Conservation (phyloP, 2,888 invertebrate species). For the Stegophylla sp. region DNA sequence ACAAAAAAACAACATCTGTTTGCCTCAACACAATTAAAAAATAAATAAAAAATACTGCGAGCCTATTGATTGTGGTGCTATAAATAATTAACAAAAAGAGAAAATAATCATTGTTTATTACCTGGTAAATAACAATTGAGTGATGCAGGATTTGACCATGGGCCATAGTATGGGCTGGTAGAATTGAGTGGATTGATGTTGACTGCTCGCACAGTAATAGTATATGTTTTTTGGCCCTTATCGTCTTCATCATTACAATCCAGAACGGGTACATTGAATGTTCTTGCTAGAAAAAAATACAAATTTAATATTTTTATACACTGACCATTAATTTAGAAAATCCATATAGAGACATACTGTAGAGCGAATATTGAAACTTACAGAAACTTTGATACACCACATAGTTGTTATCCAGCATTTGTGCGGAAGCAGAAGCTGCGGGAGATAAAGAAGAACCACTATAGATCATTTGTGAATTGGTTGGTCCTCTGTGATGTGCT, state of each 20-base stretch:
- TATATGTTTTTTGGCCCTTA: constrained; percentile 62
- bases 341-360: neutral
- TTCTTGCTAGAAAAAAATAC: neutral
- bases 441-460: constrained; percentile 34
- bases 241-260: constrained; percentile 64
- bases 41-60: too few species aligned
- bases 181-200: constrained; percentile 63
- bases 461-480: constrained; percentile 61
- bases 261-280: constrained; percentile 64
- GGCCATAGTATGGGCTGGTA: constrained; percentile 64
- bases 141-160: constrained; percentile 65
- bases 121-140: constrained; percentile 47
- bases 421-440: neutral
- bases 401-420: neutral
- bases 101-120: constrained; percentile 2
- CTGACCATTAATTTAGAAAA: too few species aligned
- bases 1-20: neutral
- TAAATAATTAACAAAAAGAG: too few species aligned
- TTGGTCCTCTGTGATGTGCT: constrained; percentile 60
- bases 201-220: constrained; percentile 64
- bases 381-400: neutral
- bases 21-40: neutral
- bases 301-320: neutral
- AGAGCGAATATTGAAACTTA: neutral
- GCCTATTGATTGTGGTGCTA: too few species aligned